Evolutionary conservation across 2,888 invertebrate genomes (phyloP).

Genomic region (Cantharis rustica): DNA sequence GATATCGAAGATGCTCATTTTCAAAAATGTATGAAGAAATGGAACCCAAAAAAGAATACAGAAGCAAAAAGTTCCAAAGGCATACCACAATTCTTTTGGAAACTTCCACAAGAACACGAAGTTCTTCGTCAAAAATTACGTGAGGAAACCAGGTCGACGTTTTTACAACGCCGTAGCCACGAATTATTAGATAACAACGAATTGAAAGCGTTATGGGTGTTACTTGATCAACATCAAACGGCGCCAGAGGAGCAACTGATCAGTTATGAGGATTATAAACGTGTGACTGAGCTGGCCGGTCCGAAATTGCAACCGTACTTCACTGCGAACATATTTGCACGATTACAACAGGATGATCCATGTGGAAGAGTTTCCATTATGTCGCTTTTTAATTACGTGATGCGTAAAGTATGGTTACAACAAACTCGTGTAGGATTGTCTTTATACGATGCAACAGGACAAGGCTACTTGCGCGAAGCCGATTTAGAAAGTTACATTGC

Average conservation of each 20-base stretch:
- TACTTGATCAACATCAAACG: slow-evolving; percentile 82
- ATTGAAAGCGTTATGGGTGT: slow-evolving; percentile 78
- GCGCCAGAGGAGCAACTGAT: slow-evolving; percentile 82
- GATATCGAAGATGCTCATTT: slow-evolving; percentile 50
- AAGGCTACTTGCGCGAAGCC: slow-evolving; percentile 63
- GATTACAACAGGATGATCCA: slow-evolving; percentile 83
- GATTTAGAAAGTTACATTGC: slow-evolving; percentile 94
- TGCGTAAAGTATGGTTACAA: slow-evolving; percentile 93
- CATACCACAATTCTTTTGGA: slow-evolving; percentile 78
- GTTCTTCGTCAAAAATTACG: slow-evolving; percentile 78
- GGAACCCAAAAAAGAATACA: slow-evolving; percentile 20
- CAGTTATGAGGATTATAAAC: slow-evolving; percentile 82
- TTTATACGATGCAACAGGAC: slow-evolving; percentile 90
- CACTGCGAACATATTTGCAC: slow-evolving; percentile 84
- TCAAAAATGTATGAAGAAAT: slow-evolving; percentile 42
- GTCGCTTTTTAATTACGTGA: slow-evolving; percentile 92
- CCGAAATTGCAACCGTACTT: slow-evolving; percentile 68
- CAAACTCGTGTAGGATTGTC: slow-evolving; percentile 94
- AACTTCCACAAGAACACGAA: slow-evolving; percentile 78
- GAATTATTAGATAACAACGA: slow-evolving; percentile 88
- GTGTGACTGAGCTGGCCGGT: slow-evolving; percentile 76
- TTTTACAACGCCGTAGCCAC: slow-evolving; percentile 82
- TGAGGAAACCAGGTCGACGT: slow-evolving; percentile 87
- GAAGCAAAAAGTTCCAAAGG: slow-evolving; percentile 57
- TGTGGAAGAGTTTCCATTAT: slow-evolving; percentile 87